Evolutionary conservation across 2,113 vertebrate genomes (phyloP).

Genomic region (Cyanistes caeruleus): DNA sequence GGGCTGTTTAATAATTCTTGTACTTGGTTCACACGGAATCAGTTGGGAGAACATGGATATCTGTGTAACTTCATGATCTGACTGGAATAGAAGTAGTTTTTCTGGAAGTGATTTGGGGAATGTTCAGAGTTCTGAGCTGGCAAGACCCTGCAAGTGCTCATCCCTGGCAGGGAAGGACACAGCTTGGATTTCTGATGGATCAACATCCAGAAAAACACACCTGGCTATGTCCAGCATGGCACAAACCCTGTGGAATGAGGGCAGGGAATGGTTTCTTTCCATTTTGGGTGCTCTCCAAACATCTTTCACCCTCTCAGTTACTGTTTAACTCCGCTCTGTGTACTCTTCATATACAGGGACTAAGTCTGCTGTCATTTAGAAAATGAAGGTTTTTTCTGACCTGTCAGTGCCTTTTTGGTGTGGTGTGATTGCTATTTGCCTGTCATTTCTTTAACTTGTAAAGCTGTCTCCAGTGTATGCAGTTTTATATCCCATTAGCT

Average conservation of each 20-base stretch:
- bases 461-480: not conserved
- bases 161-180: not conserved
- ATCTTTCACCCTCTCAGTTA: not conserved
- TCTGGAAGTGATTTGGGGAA: not conserved
- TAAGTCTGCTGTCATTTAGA: not conserved
- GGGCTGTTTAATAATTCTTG: not conserved
- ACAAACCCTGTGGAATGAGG: not conserved
- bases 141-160: not conserved
- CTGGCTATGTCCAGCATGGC: not conserved
- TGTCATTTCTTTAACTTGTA: not conserved
- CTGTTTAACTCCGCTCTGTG: conserved; percentile 7
- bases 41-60: not conserved
- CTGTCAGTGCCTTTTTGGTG: not conserved
- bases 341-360: not conserved
- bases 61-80: not conserved
- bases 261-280: not conserved
- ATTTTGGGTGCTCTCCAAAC: not conserved
- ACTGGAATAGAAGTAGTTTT: not conserved
- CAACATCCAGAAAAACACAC: not conserved
- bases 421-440: not conserved
- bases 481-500: not conserved
- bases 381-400: not conserved
- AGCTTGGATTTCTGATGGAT: not conserved
- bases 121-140: not conserved
- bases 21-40: not conserved